phyloP scores from a whole-genome alignment of 2,113 vertebrate genomes.

The Atractosteus spatula region DNA sequence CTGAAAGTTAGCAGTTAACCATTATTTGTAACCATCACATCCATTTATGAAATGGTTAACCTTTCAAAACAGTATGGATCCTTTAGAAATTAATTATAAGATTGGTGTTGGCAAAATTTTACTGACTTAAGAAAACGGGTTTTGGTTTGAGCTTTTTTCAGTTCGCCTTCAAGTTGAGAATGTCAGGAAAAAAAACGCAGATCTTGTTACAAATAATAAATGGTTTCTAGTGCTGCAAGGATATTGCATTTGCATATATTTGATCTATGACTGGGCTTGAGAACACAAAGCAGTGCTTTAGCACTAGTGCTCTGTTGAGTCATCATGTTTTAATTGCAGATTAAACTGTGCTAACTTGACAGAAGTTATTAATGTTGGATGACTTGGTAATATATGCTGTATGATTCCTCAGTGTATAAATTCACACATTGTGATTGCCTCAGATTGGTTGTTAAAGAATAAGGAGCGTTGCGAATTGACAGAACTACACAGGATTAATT shows the following conservation, averaged over 20 bases:
- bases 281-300: constrained; percentile 3
- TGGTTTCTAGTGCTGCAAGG: constrained; percentile 18
- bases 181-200: constrained; percentile 4
- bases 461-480: no score
- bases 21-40: no score
- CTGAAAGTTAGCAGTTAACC: no score
- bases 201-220: constrained; percentile 14
- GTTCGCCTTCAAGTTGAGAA: constrained; percentile 18
- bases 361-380: constrained; percentile 33
- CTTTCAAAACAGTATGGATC: no score
- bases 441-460: no score
- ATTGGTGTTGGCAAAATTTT: no score
- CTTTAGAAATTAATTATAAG: no score
- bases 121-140: no score
- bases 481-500: no score
- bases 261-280: constrained; percentile 15
- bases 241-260: constrained; percentile 28
- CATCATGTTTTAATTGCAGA: constrained; percentile 28
- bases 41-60: no score
- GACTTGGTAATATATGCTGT: constrained; percentile 7
- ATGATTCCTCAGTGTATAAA: no score
- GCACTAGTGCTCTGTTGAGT: constrained; percentile 17
- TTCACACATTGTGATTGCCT: no score
- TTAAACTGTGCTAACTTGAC: constrained; percentile 28
- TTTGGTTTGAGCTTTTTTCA: background rate